Evolutionary conservation across 2,888 invertebrate species (phyloP), one percentile per base, ranked within the genome.

Genomic region (Tinea semifulvella): DNA sequence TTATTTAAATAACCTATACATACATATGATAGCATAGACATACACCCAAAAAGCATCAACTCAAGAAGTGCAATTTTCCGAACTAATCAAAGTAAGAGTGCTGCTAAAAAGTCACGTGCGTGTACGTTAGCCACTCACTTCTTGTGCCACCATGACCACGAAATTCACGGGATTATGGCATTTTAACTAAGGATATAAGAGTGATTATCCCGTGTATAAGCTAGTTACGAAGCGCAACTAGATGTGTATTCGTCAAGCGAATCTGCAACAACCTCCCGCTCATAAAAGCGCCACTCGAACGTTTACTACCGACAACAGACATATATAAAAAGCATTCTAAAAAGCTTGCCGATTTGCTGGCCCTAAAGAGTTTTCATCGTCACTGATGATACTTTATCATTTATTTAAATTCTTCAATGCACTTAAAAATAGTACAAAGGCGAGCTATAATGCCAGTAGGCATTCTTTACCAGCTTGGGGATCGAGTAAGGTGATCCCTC

Each of bases 91-190:
- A 47, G 47, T 44, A 42, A n/a, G 42, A 40, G 42, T 26, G 26
- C 44, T 25, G 43, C 36, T 44, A 47, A 47, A 47, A 47, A 47
- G 47, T 47, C 47, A 47, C 47, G 47, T 44, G 47, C 47, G 42
- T 31, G 18, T 14, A 13, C 14, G n/a, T 31, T 31, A 13, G 14
- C n/a, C 31, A 31, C 31, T 14, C 31, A 31, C 13, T 31, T 31
- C n/a, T 3, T 31, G 14, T 31, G 14, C 31, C 11, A 31, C 13
- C 2, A 2, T 14, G 8, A 22, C 8, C 11, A 14, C 5, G 2
- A 13, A 2, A 31, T n/a, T 11, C 11, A 31, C 13, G 6, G 11
- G 11, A 31, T 13, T n/a, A n/a, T n/a, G n/a, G n/a, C 31, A 14
- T 31, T 31, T 14, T 26, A 13, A 31, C n/a, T 14, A 13, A 31